Base-by-base conservation (phyloP, 1,140 invertebrate genomes). In the Saxidomus purpurata region DNA sequence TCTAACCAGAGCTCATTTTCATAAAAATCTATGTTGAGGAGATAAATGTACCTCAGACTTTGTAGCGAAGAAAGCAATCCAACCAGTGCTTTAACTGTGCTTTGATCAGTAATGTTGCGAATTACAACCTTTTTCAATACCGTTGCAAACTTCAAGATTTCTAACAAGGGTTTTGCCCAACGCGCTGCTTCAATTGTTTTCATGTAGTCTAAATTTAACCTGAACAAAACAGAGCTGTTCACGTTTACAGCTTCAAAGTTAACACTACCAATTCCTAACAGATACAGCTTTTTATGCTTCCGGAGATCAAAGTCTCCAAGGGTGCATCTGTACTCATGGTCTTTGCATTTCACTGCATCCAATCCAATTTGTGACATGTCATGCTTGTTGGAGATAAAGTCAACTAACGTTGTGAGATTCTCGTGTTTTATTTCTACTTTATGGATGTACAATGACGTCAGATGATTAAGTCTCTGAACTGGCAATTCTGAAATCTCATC, bases 351-450 rank as follows among this genome's bases (percentile, higher is more conserved):
- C 38, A 76, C 71, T 25, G 2, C 22, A n/a, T 76, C 71, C 38
- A 76, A 40, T 43, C 38, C 71, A 43, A 76, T 76, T 43, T 76
- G 71, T 0, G 71, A 76, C 17, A 76, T 1, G 71, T 43, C 38
- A 43, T 28, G 19, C 25, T 49, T 49, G 25, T 40, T 15, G 13
- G 71, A 76, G n/a, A 76, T 25, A 15, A 43, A 43, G 4, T 25
- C 11, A 15, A 76, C 9, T 25, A 76, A 40, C 15, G 47, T 36
- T 25, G 2, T 2, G 17, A 76, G 71, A 25, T 76, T 9, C 19
- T n/a, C n/a, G 22, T 76, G 71, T 49, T 49, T n/a, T 1, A 76
- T 49, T 76, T 76, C 15, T 4, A 76, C 40, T 19, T 76, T 49
- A 4, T 76, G 11, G 38, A 76, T 28, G 40, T 76, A 76, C 38